Percentiles rank a stretch among this genome's conserved stretches.
Conservation (phyloP, 2,888 invertebrate genomes). For the Ferdinandea cuprea region DNA sequence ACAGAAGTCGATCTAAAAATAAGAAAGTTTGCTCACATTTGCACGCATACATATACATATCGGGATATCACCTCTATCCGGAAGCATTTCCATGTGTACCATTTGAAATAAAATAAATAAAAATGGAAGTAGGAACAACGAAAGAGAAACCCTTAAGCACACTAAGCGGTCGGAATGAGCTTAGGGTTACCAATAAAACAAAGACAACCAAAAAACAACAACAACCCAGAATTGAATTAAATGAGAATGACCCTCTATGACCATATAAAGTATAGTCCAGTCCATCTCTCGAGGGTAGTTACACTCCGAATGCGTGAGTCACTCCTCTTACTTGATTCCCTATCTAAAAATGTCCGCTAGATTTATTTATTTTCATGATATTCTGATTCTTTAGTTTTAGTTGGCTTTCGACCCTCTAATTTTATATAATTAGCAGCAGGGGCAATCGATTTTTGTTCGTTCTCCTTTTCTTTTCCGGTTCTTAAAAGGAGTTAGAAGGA, state of each 20-base stretch:
- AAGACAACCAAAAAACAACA: conserved; percentile 7
- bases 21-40: conserved; percentile 36
- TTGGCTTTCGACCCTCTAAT: conserved; percentile 33
- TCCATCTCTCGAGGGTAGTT: too few species aligned
- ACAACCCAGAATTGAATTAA: too few species aligned
- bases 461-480: conserved; percentile 1
- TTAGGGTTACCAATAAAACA: conserved; percentile 17
- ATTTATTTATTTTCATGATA: conserved; percentile 53
- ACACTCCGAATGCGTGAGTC: too few species aligned
- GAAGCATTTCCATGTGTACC: conserved; percentile 30
- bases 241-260: too few species aligned
- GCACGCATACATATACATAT: conserved; percentile 1
- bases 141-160: conserved; percentile 9
- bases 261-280: too few species aligned
- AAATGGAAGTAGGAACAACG: conserved; percentile 3
- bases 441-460: conserved; percentile 50
- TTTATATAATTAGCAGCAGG: conserved; percentile 38
- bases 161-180: conserved; percentile 6
- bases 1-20: not conserved
- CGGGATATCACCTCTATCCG: conserved; percentile 8
- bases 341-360: too few species aligned
- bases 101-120: conserved; percentile 20
- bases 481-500: not conserved
- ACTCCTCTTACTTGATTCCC: too few species aligned
- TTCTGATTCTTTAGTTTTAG: not conserved